Percentiles rank a stretch among this genome's conserved stretches.
These are phyloP conservation scores for Plumapathes pennacea DNA, from an alignment of 92 coral and sea anemone genomes.

Conservation along the genomic window DNA sequence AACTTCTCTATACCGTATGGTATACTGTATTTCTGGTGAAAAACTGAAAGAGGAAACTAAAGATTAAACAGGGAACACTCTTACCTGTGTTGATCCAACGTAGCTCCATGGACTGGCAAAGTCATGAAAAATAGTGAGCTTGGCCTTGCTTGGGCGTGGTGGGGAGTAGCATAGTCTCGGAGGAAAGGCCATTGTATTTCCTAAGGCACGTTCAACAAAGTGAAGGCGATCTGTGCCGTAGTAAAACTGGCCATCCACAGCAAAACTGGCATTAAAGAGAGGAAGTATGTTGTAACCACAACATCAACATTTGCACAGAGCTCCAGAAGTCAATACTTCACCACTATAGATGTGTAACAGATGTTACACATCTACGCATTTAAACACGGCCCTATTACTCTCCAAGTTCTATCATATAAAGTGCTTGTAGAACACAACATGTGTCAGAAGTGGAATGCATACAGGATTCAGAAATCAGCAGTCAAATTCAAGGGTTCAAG, in stretches of 20 bases:
- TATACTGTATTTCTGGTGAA: too few species aligned
- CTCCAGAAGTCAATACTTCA: too few species aligned
- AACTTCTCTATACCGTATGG: too few species aligned
- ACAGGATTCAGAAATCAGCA: too few species aligned
- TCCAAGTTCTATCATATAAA: too few species aligned
- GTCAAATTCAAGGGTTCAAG: too few species aligned
- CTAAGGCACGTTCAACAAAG: slow-evolving; percentile 79
- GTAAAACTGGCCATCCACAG: slow-evolving; percentile 73
- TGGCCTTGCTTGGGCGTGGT: slow-evolving; percentile 51
- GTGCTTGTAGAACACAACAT: too few species aligned
- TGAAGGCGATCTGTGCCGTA: slow-evolving; percentile 91
- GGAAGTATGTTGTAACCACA: neutral
- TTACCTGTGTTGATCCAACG: slow-evolving; percentile 94
- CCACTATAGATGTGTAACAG: too few species aligned
- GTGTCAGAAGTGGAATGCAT: too few species aligned
- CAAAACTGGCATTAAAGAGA: slow-evolving; percentile 52
- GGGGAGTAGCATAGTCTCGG: slow-evolving; percentile 68
- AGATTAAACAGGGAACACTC: neutral
- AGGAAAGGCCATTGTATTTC: slow-evolving; percentile 49
- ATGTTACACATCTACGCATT: too few species aligned
- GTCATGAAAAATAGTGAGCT: slow-evolving; percentile 87
- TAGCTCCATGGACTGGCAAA: slow-evolving; percentile 98
- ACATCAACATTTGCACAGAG: too few species aligned
- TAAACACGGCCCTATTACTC: too few species aligned
- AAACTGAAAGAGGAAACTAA: neutral